Percentiles rank a stretch among this genome's conserved stretches.
phyloP scores from a whole-genome alignment of 2,797 vertebrate genomes.

The Gymnoscopelus braueri region DNA sequence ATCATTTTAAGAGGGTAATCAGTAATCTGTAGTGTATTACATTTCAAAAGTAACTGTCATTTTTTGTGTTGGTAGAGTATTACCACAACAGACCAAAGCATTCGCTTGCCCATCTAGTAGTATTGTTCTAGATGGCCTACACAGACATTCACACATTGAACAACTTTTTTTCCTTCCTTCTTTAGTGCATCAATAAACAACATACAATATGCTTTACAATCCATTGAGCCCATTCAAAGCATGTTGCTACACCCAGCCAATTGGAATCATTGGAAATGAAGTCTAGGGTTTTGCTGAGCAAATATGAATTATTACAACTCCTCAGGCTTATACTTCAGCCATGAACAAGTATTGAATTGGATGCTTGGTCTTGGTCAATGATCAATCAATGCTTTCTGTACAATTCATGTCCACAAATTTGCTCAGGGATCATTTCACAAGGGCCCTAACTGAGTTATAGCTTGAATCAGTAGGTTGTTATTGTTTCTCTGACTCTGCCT shows the following conservation, averaged over 20 bases:
- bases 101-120: too few species aligned
- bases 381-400: constrained; percentile 41
- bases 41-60: too few species aligned
- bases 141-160: too few species aligned
- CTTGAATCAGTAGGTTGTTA: constrained; percentile 29
- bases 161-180: constrained; percentile 43
- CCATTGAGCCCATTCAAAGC: constrained; percentile 38
- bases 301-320: constrained; percentile 37
- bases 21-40: too few species aligned
- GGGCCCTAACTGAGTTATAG: constrained; percentile 27
- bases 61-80: too few species aligned
- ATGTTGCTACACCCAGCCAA: constrained; percentile 38
- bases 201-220: constrained; percentile 44
- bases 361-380: constrained; percentile 54
- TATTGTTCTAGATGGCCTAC: too few species aligned
- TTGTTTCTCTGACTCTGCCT: constrained; percentile 29
- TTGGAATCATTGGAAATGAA: constrained; percentile 24
- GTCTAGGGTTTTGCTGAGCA: constrained; percentile 22
- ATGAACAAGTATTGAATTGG: constrained; percentile 41
- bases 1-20: too few species aligned
- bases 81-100: too few species aligned
- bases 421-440: background rate
- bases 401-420: constrained; percentile 33
- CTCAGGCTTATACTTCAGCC: constrained; percentile 28
- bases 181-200: constrained; percentile 45